A percentile compares a stretch with the other conserved stretches of the same genome.
phyloP scores from a whole-genome alignment of 1,140 invertebrate genomes.

The Solen grandis region DNA sequence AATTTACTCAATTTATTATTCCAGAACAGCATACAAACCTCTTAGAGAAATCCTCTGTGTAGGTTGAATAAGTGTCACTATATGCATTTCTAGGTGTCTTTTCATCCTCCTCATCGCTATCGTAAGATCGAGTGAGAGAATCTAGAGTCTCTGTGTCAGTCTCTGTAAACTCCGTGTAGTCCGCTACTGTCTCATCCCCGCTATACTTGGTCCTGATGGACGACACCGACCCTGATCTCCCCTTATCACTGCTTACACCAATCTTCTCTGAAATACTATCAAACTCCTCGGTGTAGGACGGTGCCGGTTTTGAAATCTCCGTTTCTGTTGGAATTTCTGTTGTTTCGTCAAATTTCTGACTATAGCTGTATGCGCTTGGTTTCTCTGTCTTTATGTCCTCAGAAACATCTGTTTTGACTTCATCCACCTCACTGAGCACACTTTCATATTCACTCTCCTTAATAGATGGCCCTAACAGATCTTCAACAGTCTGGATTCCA shows the following conservation, averaged over 20 bases:
- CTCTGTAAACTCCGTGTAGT: constrained; percentile 62
- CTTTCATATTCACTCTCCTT: constrained; percentile 46
- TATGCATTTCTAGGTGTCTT: constrained; percentile 21
- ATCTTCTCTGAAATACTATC: constrained; percentile 67
- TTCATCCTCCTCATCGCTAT: constrained; percentile 22
- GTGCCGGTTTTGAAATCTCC: constrained; percentile 19
- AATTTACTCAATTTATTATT: too few relatives aligned
- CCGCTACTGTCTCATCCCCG: constrained; percentile 57
- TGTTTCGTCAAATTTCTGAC: constrained; percentile 38
- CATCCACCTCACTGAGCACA: constrained; percentile 38
- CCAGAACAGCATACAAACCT: too few relatives aligned
- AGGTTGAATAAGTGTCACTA: constrained; percentile 54
- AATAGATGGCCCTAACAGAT: constrained; percentile 55
- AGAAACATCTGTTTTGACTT: constrained; percentile 36
- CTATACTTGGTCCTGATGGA: constrained; percentile 56
- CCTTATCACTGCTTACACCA: constrained; percentile 41
- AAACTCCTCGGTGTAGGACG: constrained; percentile 64
- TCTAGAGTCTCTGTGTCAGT: constrained; percentile 26
- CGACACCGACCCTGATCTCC: constrained; percentile 43
- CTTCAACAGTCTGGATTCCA: constrained; percentile 65
- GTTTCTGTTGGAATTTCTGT: constrained; percentile 52
- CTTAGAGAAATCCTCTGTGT: constrained; percentile 52
- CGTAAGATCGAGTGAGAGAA: neutral
- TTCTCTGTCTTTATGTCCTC: constrained; percentile 51
- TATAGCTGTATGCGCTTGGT: constrained; percentile 20